Conservation (phyloP, 2,888 invertebrate species). For the Idaea aversata region DNA sequence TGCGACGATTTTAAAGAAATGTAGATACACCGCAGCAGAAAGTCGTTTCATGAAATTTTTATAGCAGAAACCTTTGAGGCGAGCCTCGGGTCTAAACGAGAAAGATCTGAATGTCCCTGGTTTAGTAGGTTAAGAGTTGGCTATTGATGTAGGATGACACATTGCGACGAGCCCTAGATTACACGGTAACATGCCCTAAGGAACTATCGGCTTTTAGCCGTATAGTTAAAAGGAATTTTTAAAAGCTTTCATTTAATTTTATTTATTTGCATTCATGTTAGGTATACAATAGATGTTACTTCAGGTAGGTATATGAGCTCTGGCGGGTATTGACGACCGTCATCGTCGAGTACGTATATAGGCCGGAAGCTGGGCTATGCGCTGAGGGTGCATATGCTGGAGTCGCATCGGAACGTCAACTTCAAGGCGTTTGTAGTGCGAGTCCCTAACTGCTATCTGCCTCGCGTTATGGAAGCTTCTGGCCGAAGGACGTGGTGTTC, state of each 20-base stretch:
- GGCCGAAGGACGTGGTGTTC: no score
- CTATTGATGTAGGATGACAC: conserved; percentile 58
- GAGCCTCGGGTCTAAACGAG: conserved; percentile 50
- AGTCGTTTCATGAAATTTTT: conserved; percentile 62
- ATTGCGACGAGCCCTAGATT: conserved; percentile 45
- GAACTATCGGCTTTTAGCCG: conserved; percentile 26
- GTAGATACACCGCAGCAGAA: conserved; percentile 38
- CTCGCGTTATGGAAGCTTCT: no score
- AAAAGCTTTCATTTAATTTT: conserved; percentile 17
- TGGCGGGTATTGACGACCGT: no score
- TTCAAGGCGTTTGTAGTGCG: no score
- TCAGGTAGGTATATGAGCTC: no score
- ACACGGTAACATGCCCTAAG: conserved; percentile 39
- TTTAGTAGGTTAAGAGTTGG: conserved; percentile 63
- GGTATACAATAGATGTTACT: background rate
- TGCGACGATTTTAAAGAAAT: conserved; percentile 51
- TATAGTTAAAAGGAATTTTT: conserved; percentile 30
- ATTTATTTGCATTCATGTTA: background rate
- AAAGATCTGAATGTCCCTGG: conserved; percentile 60
- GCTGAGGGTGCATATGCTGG: no score
- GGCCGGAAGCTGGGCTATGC: no score
- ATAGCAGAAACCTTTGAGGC: conserved; percentile 58
- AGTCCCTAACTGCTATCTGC: no score
- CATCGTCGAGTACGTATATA: no score
- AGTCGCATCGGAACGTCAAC: no score